These are phyloP conservation scores for Thamnophis elegans DNA, from an alignment of 2,797 vertebrate species.

Conservation along the genomic window DNA sequence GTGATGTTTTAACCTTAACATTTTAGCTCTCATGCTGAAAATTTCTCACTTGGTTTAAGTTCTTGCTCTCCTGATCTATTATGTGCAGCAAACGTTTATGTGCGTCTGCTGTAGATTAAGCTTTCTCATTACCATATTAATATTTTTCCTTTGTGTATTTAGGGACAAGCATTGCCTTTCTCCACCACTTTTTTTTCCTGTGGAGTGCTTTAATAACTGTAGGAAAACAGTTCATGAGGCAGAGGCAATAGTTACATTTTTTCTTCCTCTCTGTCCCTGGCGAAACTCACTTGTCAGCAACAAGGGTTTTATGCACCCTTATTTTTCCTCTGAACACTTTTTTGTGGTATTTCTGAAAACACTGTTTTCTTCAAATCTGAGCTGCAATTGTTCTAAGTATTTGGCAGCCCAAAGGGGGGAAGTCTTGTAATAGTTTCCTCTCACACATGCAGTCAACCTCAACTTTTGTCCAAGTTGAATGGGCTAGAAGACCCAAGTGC, in stretches of 20 bases:
- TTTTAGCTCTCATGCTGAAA: slow-evolving; percentile 10
- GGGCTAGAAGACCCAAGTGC: not conserved
- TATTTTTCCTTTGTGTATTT: slow-evolving; percentile 27
- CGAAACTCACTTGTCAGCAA: not conserved
- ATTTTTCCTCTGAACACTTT: not conserved
- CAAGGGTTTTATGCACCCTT: not conserved
- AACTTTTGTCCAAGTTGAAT: not conserved
- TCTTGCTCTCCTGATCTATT: not conserved
- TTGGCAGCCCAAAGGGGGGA: not conserved
- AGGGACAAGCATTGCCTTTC: not conserved
- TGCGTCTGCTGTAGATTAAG: not conserved
- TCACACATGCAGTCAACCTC: not conserved
- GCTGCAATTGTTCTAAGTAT: not conserved
- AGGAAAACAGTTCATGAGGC: not conserved
- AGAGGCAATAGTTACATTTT: not conserved
- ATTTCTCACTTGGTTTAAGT: not conserved
- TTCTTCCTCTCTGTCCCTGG: not conserved
- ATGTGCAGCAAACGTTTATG: not conserved
- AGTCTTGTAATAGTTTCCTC: not conserved
- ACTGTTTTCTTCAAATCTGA: not conserved
- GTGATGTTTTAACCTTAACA: slow-evolving; percentile 10
- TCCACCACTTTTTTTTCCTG: not conserved
- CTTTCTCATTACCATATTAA: not conserved
- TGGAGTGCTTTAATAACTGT: not conserved
- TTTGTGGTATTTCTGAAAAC: not conserved